Percentiles rank a stretch among this genome's conserved stretches.
Conservation (phyloP, 2,113 vertebrate genomes). For the zebrafish (Danio rerio) region GRCz12tu NC_133188.1:33043001-33043500, state of each 20-base stretch:
- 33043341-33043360: too few relatives aligned
- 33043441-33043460: too few relatives aligned
- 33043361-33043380: too few relatives aligned
- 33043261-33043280: background rate
- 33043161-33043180: constrained; percentile 74
- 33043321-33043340: too few relatives aligned
- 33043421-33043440: too few relatives aligned
- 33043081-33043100: constrained; percentile 82
- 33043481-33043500: background rate
- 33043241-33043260: constrained; percentile 14
- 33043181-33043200: constrained; percentile 68
- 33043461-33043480: background rate
- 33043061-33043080: constrained; percentile 84
- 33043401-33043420: too few relatives aligned
- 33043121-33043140: constrained; percentile 68
- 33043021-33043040: constrained; percentile 78
- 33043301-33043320: too few relatives aligned
- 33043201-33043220: constrained; percentile 63
- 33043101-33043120: constrained; percentile 67
- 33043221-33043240: constrained; percentile 61
- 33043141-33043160: constrained; percentile 74
- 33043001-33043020: constrained; percentile 82
- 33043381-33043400: too few relatives aligned
- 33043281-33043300: background rate
- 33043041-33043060: constrained; percentile 83